Conservation (phyloP, 1,140 invertebrate genomes). For the Bombus superbus region DNA sequence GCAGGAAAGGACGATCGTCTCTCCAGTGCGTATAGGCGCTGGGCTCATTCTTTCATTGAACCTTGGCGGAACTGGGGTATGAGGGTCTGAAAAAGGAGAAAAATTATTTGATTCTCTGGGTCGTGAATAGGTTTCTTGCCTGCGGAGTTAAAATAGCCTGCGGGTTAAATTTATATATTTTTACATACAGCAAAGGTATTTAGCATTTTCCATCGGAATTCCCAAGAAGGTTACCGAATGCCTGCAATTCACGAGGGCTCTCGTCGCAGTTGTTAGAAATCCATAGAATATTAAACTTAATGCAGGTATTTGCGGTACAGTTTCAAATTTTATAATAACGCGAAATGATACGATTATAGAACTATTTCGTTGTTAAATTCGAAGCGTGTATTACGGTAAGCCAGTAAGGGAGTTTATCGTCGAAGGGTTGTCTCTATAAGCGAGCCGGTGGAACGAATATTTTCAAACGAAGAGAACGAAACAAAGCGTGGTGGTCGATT, state of each 20-base stretch:
- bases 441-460: neutral
- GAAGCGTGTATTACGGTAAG: too few relatives aligned
- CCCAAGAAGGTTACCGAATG: neutral
- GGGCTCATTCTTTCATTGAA: constrained; percentile 82
- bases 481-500: neutral
- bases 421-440: neutral
- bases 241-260: neutral
- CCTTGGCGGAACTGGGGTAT: constrained; percentile 80
- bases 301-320: neutral
- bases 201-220: neutral
- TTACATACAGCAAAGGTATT: neutral
- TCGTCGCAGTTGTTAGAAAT: neutral
- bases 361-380: neutral
- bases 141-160: neutral
- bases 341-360: too few relatives aligned
- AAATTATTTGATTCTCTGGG: neutral
- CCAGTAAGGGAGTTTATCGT: too few relatives aligned
- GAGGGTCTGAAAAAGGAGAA: constrained; percentile 78
- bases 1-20: constrained; percentile 82
- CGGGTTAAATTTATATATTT: neutral
- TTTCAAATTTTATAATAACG: neutral
- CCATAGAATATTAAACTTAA: neutral
- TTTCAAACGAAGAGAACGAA: neutral
- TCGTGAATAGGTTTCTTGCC: neutral
- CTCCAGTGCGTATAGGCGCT: constrained; percentile 81